Percentiles rank a stretch among this genome's conserved stretches.
Evolutionary conservation across 2,888 invertebrate genomes (phyloP).

Genomic region (Pedicia rivosa): DNA sequence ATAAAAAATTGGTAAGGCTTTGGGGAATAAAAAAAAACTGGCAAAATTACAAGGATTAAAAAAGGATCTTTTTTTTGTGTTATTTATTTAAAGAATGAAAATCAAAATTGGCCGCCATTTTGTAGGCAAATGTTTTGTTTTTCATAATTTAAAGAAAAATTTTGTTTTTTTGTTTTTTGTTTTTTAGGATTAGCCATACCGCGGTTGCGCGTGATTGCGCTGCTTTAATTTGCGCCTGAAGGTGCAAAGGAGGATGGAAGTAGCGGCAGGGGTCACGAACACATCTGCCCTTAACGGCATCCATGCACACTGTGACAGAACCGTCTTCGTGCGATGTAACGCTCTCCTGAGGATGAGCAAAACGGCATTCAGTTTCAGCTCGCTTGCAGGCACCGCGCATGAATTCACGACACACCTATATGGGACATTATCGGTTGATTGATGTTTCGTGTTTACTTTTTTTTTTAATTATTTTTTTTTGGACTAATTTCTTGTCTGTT

Average conservation of each 20-base stretch:
- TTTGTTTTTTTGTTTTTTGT: constrained; percentile 2
- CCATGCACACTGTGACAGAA: constrained; percentile 99
- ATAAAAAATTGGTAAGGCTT: too few relatives aligned
- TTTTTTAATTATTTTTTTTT: constrained; percentile 7
- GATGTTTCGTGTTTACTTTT: constrained; percentile 10
- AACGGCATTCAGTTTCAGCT: constrained; percentile 94
- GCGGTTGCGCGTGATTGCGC: constrained; percentile 87
- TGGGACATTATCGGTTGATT: constrained; percentile 2
- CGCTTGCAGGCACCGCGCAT: constrained; percentile 97
- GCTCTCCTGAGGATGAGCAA: constrained; percentile 96
- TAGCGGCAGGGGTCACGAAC: constrained; percentile 99
- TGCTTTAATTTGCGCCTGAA: constrained; percentile 97
- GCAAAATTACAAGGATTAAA: too few relatives aligned
- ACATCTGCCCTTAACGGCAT: constrained; percentile 98
- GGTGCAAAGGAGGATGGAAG: constrained; percentile 99
- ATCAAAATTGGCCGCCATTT: too few relatives aligned
- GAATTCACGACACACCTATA: constrained; percentile 95
- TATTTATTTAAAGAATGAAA: too few relatives aligned
- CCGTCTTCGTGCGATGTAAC: constrained; percentile 95
- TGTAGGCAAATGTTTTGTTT: too few relatives aligned
- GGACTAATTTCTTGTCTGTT: constrained; percentile 4
- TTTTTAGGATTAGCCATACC: constrained; percentile 40
- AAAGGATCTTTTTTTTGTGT: too few relatives aligned
- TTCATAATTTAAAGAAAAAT: background rate
- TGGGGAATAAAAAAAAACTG: too few relatives aligned